A percentile compares a stretch with the other conserved stretches of the same genome.
Conservation (phyloP, 1,140 invertebrate species). For the Choristoneura fumiferana region DNA sequence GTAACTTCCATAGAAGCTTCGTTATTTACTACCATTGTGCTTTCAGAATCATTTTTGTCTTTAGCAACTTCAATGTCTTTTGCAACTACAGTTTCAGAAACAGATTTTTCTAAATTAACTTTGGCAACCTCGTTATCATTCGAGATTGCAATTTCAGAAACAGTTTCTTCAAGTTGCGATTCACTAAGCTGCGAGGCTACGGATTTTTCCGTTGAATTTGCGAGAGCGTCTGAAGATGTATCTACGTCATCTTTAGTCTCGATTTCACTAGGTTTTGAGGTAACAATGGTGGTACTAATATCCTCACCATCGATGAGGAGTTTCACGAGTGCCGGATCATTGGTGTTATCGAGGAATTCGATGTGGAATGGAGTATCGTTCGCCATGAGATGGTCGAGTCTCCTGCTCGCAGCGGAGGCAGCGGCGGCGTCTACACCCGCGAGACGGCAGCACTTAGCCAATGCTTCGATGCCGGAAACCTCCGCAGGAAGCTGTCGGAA, state of each 20-base stretch:
- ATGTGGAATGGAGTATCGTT: conserved; percentile 71
- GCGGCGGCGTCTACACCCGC: conserved; percentile 68
- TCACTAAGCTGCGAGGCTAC: not conserved
- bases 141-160: not conserved
- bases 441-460: conserved; percentile 82
- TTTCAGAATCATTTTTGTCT: not conserved
- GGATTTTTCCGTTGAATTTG: not conserved
- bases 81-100: no score
- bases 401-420: conserved; percentile 61
- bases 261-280: conserved; percentile 21
- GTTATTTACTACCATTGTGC: no score
- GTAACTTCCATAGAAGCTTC: no score
- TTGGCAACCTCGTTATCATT: not conserved
- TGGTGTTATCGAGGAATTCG: conserved; percentile 73
- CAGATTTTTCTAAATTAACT: no score
- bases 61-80: not conserved
- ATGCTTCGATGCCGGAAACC: conserved; percentile 76
- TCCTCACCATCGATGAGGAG: conserved; percentile 61
- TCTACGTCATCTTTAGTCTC: conserved; percentile 1
- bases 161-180: not conserved
- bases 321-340: conserved; percentile 63
- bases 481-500: conserved; percentile 81
- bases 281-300: conserved; percentile 36
- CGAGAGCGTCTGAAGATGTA: not conserved
- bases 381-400: conserved; percentile 71